A percentile compares a stretch with the other conserved stretches of the same genome.
Evolutionary conservation across 2,113 vertebrate genomes (phyloP).

Genomic region (Aldabrachelys gigantea): DNA sequence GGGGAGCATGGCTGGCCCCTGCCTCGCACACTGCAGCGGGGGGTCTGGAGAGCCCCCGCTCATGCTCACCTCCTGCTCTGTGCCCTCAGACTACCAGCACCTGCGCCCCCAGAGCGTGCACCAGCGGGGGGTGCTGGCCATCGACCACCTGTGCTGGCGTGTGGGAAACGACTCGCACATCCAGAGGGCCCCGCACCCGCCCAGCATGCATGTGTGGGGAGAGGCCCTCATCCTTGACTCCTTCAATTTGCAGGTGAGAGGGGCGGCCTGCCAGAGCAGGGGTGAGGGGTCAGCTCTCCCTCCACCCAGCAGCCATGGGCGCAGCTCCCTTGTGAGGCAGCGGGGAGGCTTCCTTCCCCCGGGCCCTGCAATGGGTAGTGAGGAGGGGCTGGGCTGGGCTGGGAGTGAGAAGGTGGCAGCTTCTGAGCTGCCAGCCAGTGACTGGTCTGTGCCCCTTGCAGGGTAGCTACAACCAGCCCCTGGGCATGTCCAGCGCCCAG

Average conservation of each 20-base stretch:
- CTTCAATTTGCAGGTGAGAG: slow-evolving; percentile 89
- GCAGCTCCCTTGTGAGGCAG: background rate
- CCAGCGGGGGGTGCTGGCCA: slow-evolving; percentile 85
- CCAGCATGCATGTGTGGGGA: slow-evolving; percentile 96
- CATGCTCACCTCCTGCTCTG: fast-evolving
- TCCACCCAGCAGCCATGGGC: fast-evolving
- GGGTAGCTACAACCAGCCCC: slow-evolving; percentile 91
- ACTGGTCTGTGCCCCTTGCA: slow-evolving; percentile 53
- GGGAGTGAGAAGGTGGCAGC: too few species aligned
- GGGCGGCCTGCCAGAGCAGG: background rate
- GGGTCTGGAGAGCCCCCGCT: background rate
- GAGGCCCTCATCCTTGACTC: slow-evolving; percentile 93
- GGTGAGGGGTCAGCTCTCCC: fast-evolving
- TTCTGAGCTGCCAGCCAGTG: background rate
- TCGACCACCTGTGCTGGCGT: slow-evolving; percentile 97
- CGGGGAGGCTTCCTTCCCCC: too few species aligned
- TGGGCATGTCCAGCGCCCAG: slow-evolving; percentile 76
- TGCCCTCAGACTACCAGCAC: slow-evolving; percentile 81
- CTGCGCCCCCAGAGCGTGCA: slow-evolving; percentile 86
- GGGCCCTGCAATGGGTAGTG: too few species aligned
- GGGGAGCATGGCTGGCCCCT: too few species aligned
- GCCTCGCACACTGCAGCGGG: background rate
- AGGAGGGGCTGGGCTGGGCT: background rate
- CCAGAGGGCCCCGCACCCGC: slow-evolving; percentile 92
- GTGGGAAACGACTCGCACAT: slow-evolving; percentile 97